Evolutionary conservation across 2,888 invertebrate genomes (phyloP).

Genomic region (Pyrrhosoma nymphula): DNA sequence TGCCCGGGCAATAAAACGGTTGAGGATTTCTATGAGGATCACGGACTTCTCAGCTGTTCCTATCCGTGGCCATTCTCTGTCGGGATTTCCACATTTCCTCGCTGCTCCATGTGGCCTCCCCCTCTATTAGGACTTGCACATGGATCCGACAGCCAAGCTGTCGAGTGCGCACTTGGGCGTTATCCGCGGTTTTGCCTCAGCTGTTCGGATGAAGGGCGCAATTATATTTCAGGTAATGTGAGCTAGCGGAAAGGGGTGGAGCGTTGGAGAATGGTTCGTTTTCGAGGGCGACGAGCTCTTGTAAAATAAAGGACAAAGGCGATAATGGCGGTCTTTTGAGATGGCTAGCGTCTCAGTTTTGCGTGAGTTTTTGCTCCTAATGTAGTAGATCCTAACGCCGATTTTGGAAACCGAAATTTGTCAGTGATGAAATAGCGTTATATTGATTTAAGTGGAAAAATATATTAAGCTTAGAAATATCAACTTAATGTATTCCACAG

Average conservation of each 20-base stretch:
- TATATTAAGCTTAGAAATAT: too few species aligned
- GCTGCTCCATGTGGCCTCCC: not conserved
- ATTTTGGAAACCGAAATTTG: too few species aligned
- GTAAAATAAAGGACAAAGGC: too few species aligned
- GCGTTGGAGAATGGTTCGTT: not conserved
- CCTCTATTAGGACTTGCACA: not conserved
- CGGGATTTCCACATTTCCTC: not conserved
- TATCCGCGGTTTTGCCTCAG: not conserved
- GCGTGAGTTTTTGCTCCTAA: too few species aligned
- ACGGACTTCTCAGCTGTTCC: not conserved
- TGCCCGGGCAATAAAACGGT: not conserved
- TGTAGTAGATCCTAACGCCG: too few species aligned
- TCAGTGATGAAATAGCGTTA: too few species aligned
- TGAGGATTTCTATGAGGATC: not conserved
- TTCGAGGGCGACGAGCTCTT: not conserved
- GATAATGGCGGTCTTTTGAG: too few species aligned
- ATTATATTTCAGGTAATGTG: not conserved
- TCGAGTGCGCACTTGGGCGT: not conserved
- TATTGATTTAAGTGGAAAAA: too few species aligned
- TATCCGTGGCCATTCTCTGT: not conserved
- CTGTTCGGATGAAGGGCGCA: not conserved
- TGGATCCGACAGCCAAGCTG: not conserved
- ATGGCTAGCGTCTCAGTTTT: too few species aligned
- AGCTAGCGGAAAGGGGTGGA: not conserved
- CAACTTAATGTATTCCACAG: too few species aligned